Base-by-base conservation (phyloP, 2,888 invertebrate species). In the Drosophila koepferae region DNA sequence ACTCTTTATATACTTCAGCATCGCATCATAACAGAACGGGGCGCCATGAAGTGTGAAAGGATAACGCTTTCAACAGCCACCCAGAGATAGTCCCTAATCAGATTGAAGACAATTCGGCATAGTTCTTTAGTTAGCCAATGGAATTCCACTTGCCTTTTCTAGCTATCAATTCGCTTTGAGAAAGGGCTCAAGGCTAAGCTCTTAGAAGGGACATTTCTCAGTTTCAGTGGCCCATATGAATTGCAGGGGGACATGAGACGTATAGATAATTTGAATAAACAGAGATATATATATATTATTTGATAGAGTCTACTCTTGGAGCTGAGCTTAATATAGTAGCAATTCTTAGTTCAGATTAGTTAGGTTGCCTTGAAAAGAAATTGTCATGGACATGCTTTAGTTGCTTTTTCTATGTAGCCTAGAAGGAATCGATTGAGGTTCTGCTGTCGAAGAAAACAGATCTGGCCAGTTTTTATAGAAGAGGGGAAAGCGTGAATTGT, bases 41-140 rank as follows among this genome's bases (percentile, higher is more conserved):
- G 23, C 12, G 44, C 40, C 20, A 0, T 48, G 23, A 66, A 23
- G 53, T 67, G 60, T 41, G 54, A 66, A 65, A 58, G 56, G 38
- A 58, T 56, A 51, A 51, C 31, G 34, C 49, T 34, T 28, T 44
- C 28, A 8, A 9, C 49, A 31, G 49, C 31, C 12, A 23, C n/a
- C 36, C 41, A 38, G 41, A 64, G 40, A n/a, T 54, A 48, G 14
- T 34, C 31, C 20, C 18, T 44, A 36, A 43, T 23, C 20, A 51
- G 44, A 67, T 54, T 41, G 28, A 59, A 59, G 23, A 43, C 51
- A 36, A 51, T 51, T 51, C 51, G 31, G n/a, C 49, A 49, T 51
- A 51, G 49, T 34, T 51, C 31, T 34, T 18, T 16, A 34, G 49
- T n/a, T 6, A 10, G 31, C 31, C 49, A 10, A 16, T 48, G 23